Evolutionary conservation across 1,140 invertebrate genomes (phyloP), one percentile per base, ranked within the genome.

Genomic region (Belonocnema kinseyi): DNA sequence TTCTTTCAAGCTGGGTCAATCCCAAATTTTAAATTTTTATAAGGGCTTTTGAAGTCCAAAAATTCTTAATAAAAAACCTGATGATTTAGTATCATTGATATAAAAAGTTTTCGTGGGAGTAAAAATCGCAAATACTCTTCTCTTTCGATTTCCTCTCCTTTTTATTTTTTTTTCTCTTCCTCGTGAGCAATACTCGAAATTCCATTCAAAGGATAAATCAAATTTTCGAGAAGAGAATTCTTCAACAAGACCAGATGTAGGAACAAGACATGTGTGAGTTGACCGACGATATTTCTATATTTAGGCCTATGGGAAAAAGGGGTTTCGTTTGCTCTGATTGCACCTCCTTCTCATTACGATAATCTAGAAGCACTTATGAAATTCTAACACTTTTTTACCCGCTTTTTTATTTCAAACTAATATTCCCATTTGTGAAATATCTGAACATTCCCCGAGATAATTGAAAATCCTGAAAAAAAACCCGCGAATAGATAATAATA

Each of bases 241-340:
- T 16, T 16, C 21, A 10, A 21, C 40, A 16, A 33, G 13, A 40
- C 61, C 61, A 66, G 33, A 66, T 66, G 33, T 33, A 66, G 26
- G 40, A 66, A 52, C 70, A 53, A 33, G 81, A 80, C 81, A 85
- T 82, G 78, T 84, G 81, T 76, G 81, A 74, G 77, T 81, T 50
- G 72, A 56, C 75, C 75, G 76, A 80, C 81, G 83, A 83, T 81
- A 79, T 79, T 58, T 75, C 83, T 84, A 82, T 81, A 78, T 82
- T 84, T 84, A 84, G 81, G 77, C 74, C 79, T 80, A 81, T 84
- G 83, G 80, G 83, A 84, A 84, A 82, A 80, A 80, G 80, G 77
- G 72, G 77, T 80, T 83, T 81, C 46, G 78, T 75, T 61, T 54
- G 58, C n/a, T 66, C 66, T 82, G 77, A 80, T 82, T 82, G 52